Percentiles rank a stretch among this genome's conserved stretches.
Conservation (phyloP, 2,797 vertebrate genomes). For the Enteromius trimaculatus region DNA sequence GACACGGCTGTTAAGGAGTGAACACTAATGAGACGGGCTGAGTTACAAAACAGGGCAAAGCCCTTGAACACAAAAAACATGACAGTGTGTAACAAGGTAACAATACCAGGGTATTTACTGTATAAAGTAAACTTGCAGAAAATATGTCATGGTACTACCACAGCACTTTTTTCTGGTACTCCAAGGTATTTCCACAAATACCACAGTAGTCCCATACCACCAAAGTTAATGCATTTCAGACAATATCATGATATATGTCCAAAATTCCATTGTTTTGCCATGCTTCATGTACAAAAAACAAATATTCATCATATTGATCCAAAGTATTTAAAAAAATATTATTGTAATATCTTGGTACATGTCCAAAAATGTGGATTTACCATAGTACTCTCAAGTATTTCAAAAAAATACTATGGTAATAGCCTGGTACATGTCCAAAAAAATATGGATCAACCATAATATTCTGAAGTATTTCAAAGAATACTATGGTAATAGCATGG, state of each 20-base stretch:
- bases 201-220: background rate
- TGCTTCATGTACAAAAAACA: background rate
- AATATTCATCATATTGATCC: background rate
- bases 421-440: background rate
- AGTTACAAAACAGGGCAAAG: too few relatives aligned
- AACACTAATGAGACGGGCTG: too few relatives aligned
- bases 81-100: background rate
- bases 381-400: background rate
- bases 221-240: background rate
- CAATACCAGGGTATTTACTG: background rate
- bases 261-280: too few relatives aligned
- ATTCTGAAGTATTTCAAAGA: fast-evolving
- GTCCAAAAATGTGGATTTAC: background rate
- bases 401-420: background rate
- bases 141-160: background rate
- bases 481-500: background rate
- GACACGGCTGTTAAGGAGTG: too few relatives aligned
- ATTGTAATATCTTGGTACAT: background rate
- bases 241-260: background rate
- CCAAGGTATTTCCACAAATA: background rate
- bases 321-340: background rate
- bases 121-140: background rate
- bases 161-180: background rate
- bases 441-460: background rate
- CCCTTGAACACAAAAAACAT: too few relatives aligned